Percentiles rank a stretch among this genome's conserved stretches.
Conservation (phyloP, 2,113 vertebrate species). For the Cebidichthys violaceus region DNA sequence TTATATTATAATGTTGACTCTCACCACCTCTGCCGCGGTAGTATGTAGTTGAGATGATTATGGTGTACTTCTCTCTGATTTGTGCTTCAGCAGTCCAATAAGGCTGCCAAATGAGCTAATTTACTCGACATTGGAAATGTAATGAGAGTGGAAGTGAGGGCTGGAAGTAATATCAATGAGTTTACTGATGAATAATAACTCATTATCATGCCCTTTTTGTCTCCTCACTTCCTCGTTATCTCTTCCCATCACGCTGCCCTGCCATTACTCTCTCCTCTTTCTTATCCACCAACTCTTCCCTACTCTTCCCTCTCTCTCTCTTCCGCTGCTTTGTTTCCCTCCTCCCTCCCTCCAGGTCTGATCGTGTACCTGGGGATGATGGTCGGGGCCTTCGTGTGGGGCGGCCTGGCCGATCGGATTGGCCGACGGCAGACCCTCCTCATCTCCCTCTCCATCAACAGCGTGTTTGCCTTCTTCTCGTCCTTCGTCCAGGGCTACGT, state of each 20-base stretch:
- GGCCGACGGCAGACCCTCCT: slow-evolving; percentile 95
- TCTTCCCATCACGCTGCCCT: background rate
- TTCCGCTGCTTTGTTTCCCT: background rate
- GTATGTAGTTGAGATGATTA: background rate
- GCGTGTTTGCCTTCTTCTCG: slow-evolving; percentile 97
- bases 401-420: slow-evolving; percentile 94
- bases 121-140: slow-evolving; percentile 16
- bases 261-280: background rate
- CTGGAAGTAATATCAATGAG: slow-evolving; percentile 36
- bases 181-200: slow-evolving; percentile 51
- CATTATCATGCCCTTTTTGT: slow-evolving; percentile 44
- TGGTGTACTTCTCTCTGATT: background rate
- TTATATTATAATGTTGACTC: background rate
- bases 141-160: slow-evolving; percentile 26
- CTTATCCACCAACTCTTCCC: background rate
- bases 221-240: slow-evolving; percentile 26
- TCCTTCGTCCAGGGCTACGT: slow-evolving; percentile 98
- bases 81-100: background rate
- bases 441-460: slow-evolving; percentile 98
- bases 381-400: slow-evolving; percentile 98
- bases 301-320: background rate
- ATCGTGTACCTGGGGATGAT: slow-evolving; percentile 98
- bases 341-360: slow-evolving; percentile 82
- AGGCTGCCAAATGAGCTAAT: slow-evolving; percentile 14
- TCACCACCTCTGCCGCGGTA: background rate